Percentiles rank a stretch among this genome's conserved stretches.
Conservation (phyloP, 2,888 invertebrate genomes). For the Oxyteleia sp. region DNA sequence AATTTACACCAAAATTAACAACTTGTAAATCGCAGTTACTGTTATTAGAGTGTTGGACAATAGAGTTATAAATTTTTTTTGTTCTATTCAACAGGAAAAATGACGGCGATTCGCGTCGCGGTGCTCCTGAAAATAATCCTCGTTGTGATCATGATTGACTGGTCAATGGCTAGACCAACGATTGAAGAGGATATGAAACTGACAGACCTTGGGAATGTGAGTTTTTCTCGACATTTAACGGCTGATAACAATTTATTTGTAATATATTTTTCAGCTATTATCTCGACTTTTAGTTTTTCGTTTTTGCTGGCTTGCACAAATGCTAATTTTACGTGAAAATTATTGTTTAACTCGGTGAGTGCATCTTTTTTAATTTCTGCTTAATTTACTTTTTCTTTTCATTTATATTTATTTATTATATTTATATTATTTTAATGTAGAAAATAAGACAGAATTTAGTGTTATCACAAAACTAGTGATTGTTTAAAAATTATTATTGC, state of each 20-base stretch:
- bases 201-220: slow-evolving; percentile 47
- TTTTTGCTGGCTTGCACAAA: too few species aligned
- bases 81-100: slow-evolving; percentile 50
- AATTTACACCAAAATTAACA: not conserved
- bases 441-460: too few species aligned
- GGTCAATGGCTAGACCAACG: slow-evolving; percentile 45
- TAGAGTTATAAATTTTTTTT: slow-evolving; percentile 23
- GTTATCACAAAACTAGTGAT: too few species aligned
- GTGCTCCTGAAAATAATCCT: slow-evolving; percentile 54
- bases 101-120: slow-evolving; percentile 37
- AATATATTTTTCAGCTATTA: not conserved
- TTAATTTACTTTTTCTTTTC: too few species aligned
- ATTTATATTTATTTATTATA: too few species aligned
- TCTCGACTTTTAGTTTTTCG: too few species aligned
- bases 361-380: too few species aligned
- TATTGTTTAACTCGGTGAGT: too few species aligned
- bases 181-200: slow-evolving; percentile 54
- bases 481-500: too few species aligned
- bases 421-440: too few species aligned
- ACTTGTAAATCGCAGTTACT: not conserved
- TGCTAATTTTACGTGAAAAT: too few species aligned
- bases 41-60: not conserved
- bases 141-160: slow-evolving; percentile 57
- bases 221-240: slow-evolving; percentile 23
- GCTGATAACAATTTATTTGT: not conserved